Base-by-base conservation (phyloP, 2,113 vertebrate species). In the Aleadryas rufinucha region DNA sequence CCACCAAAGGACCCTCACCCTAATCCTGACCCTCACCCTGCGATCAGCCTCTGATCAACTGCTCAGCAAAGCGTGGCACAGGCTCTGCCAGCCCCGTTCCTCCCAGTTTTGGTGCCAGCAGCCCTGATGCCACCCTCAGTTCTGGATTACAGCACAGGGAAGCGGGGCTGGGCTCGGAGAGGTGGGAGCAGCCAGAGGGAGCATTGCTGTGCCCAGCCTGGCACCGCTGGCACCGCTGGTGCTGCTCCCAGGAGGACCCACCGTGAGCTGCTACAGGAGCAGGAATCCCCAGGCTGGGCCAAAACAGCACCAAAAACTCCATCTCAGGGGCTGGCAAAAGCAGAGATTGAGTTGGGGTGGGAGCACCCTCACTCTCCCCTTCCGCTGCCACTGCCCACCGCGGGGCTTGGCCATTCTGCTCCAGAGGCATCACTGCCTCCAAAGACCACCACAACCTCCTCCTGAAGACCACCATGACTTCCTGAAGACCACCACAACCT, bases 321-420 rank as follows among this genome's bases (percentile, higher is more conserved):
- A 3, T 0, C 23, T 8, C 33, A 19, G 45, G 23, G 24, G 18
- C 0, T 19, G 13, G 16, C 17, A 61, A 33, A 79, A 70, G 13
- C 24, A 31, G 63, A 68, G 22, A 7, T 1, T 27, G 41, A 13
- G 10, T 6, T 7, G 27, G 6, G 59, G 26, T 8, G 7, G 49
- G 49, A 80, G 23, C 59, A 52, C 2, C 37, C 15, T 14, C 53
- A 1, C n/a, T 9, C n/a, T 27, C 31, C 24, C 52, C 6, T 21
- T 21, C 21, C 24, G 2, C n/a, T 41, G 44, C 10, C 28, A 22
- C 20, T 18, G 14, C 5, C 16, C 5, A 2, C 10, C 18, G 18
- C 1, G 0, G 53, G 15, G 10, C 37, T 26, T 11, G 6, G n/a
- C 56, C 6, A 1, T 26, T n/a, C 54, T 6, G 3, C 9, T 41